These are phyloP conservation scores for Stichodactyla helianthus DNA, from an alignment of 64 coral and sea anemone species.

Conservation along the genomic window DNA sequence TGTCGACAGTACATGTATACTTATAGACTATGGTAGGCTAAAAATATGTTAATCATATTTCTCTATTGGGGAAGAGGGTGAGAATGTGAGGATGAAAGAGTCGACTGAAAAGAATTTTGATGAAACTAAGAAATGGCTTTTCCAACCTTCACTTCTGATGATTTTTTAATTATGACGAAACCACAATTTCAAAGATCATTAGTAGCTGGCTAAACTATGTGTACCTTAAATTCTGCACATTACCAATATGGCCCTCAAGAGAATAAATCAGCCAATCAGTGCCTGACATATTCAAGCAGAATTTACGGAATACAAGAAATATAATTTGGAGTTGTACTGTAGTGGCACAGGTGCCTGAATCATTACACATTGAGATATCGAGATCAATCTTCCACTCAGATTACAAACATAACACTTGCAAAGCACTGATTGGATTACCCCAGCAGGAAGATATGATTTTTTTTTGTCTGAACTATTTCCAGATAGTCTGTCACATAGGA, in stretches of 20 bases:
- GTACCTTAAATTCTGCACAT: constrained; percentile 43
- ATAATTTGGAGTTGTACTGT: too few species aligned
- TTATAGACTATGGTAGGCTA: constrained; percentile 18
- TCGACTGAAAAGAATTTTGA: constrained; percentile 34
- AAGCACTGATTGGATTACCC: too few species aligned
- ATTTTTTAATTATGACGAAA: constrained; percentile 50
- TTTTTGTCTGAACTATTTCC: too few species aligned
- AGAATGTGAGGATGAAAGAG: constrained; percentile 13
- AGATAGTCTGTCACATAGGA: too few species aligned
- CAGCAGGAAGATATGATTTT: too few species aligned
- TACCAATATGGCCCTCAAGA: constrained; percentile 67
- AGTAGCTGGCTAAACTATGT: constrained; percentile 58
- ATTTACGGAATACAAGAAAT: too few species aligned
- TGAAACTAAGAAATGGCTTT: constrained; percentile 51
- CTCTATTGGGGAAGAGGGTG: constrained; percentile 11
- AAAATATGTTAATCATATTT: constrained; percentile 20
- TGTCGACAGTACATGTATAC: constrained; percentile 23
- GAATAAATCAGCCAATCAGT: constrained; percentile 19
- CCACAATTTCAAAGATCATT: constrained; percentile 49
- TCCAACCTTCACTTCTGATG: constrained; percentile 46
- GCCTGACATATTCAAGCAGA: constrained; percentile 28
- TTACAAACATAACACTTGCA: too few species aligned
- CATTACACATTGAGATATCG: too few species aligned
- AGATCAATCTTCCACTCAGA: too few species aligned
- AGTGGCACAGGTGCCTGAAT: too few species aligned